Base-by-base conservation (phyloP, 2,797 vertebrate genomes). In the Australoheros facetus region DNA sequence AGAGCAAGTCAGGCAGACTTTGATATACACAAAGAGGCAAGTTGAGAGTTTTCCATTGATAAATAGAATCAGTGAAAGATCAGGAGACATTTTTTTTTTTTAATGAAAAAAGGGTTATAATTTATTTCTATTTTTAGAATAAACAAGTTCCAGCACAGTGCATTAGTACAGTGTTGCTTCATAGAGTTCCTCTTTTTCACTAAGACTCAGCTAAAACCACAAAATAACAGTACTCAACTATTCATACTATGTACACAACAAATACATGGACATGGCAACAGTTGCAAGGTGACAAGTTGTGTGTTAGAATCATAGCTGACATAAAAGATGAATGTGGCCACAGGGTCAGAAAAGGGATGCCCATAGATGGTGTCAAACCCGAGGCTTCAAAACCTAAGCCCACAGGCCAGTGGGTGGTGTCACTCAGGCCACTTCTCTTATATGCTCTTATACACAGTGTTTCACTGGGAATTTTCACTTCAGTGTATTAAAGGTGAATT, bases 101-200 rank as follows among this genome's bases (percentile, higher is more conserved):
- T 13, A 10, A 8, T 17, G 2, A 1, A 28, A 66, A 3, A 71
- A 8, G 4, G 58, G 51, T 0, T 28, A 4, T 11, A 0, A 21
- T 85, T 69, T 81, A 78, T 83, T 78, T 17, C 75, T 19, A 66
- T 51, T 64, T 26, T n/a, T 2, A 34, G 70, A 75, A 30, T 6
- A 28, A 48, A 30, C 0, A 32, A 28, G 5, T 19, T 51, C 62
- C 42, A 66, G 62, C 30, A 26, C 42, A 1, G 17, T 69, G 23
- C 28, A 69, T 51, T 51, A 48, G 19, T 69, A 30, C 23, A 69
- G 10, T 26, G 48, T 69, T 13, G 26, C 4, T 6, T 51, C 16
- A 3, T 19, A 51, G 17, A 51, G 6, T 57, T 45, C 23, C 30
- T 42, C 16, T 51, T 72, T 62, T 73, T 69, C 30, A 77, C 11